Evolutionary conservation across 2,113 vertebrate species (phyloP).

Genomic region (Nerophis lumbriciformis): DNA sequence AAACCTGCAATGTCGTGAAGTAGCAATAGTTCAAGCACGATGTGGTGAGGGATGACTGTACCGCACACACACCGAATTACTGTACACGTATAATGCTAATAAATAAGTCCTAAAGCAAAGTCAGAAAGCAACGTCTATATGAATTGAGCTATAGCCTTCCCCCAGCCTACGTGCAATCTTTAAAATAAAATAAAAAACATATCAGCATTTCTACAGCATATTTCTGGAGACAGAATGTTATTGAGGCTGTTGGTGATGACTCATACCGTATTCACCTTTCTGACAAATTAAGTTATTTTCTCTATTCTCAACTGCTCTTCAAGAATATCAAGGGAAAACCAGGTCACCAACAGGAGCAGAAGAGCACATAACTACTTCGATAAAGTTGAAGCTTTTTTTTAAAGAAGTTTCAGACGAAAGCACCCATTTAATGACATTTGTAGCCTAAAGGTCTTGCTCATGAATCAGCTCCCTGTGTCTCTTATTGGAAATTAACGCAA

Average conservation of each 20-base stretch:
- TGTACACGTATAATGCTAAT: no score
- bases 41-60: no score
- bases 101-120: no score
- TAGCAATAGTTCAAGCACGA: no score
- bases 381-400: not conserved
- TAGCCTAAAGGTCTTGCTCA: constrained; percentile 17
- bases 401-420: constrained; percentile 17
- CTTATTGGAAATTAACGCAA: constrained; percentile 53
- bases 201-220: no score
- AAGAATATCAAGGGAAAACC: constrained; percentile 11
- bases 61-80: no score
- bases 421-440: constrained; percentile 24
- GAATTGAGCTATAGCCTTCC: no score
- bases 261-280: constrained; percentile 20
- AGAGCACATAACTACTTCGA: not conserved
- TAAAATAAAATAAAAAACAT: no score
- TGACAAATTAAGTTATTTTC: constrained; percentile 11
- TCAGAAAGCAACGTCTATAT: no score
- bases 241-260: constrained; percentile 19
- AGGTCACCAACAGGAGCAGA: constrained; percentile 18
- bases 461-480: not conserved
- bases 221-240: no score
- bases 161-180: no score
- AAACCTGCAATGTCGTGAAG: no score
- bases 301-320: constrained; percentile 12